Percentiles rank a stretch among this genome's conserved stretches.
Evolutionary conservation across 2,888 invertebrate genomes (phyloP).

Genomic region (Taenaris catops): DNA sequence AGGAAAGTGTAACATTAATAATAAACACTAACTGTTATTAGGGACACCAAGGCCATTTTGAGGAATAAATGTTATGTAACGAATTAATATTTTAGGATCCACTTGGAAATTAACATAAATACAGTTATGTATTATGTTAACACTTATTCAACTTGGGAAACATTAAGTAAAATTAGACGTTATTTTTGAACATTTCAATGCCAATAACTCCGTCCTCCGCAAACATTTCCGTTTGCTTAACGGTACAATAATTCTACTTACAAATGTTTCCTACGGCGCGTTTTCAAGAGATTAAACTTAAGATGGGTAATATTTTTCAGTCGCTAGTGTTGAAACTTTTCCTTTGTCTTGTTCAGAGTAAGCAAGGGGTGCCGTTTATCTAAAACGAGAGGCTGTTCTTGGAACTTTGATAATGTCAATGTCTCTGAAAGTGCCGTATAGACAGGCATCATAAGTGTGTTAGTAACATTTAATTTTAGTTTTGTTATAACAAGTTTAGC

Average conservation of each 20-base stretch:
- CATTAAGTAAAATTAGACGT: too few relatives aligned
- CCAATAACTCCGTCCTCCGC: slow-evolving; percentile 18
- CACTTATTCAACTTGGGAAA: too few relatives aligned
- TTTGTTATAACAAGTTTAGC: not conserved
- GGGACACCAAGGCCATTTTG: too few relatives aligned
- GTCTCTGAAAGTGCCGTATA: slow-evolving; percentile 7
- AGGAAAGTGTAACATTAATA: too few relatives aligned
- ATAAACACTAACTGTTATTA: too few relatives aligned
- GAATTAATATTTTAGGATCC: too few relatives aligned
- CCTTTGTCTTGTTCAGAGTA: slow-evolving; percentile 40
- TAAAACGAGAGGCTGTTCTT: slow-evolving; percentile 27
- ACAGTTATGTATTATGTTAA: too few relatives aligned
- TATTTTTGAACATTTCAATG: too few relatives aligned
- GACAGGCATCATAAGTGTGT: not conserved
- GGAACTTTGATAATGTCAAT: slow-evolving; percentile 21
- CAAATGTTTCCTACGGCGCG: slow-evolving; percentile 50
- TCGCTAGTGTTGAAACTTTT: slow-evolving; percentile 56
- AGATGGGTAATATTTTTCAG: slow-evolving; percentile 70
- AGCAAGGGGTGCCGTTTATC: slow-evolving; percentile 27
- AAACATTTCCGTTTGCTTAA: slow-evolving; percentile 33
- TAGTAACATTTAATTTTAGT: not conserved
- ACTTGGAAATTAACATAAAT: too few relatives aligned
- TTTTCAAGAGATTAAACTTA: slow-evolving; percentile 71
- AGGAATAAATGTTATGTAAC: too few relatives aligned
- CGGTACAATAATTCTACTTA: slow-evolving; percentile 46